phyloP scores from a whole-genome alignment of 2,888 invertebrate species.

The Vesta saturnalis region DNA sequence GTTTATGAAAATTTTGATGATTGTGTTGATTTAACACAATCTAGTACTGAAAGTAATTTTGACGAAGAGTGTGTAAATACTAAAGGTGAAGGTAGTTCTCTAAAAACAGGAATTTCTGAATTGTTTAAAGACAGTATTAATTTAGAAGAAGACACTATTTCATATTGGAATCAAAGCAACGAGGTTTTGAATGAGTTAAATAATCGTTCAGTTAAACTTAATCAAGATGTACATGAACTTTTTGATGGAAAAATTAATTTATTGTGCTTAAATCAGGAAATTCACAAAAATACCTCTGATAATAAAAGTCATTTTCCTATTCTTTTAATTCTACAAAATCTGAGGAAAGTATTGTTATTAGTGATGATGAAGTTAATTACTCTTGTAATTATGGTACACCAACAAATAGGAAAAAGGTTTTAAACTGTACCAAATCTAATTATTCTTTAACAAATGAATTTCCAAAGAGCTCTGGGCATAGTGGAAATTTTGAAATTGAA shows the following conservation, averaged over 20 bases:
- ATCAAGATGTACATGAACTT: not conserved
- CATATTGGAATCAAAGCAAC: no score
- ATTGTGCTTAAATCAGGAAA: not conserved
- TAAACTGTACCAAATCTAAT: not conserved
- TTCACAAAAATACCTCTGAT: not conserved
- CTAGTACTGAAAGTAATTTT: not conserved
- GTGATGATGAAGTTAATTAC: slow-evolving; percentile 73
- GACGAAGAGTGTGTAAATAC: not conserved
- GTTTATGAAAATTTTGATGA: slow-evolving; percentile 49
- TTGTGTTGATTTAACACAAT: not conserved
- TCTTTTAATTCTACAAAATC: slow-evolving; percentile 26
- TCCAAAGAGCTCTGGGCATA: no score
- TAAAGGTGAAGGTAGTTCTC: not conserved
- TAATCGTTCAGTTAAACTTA: no score
- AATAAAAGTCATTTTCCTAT: slow-evolving; percentile 18
- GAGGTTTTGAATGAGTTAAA: no score
- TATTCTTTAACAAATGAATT: not conserved
- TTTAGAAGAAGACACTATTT: no score
- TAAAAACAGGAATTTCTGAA: slow-evolving; percentile 9
- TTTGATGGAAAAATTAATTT: slow-evolving; percentile 2
- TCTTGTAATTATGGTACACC: slow-evolving; percentile 62
- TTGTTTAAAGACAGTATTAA: not conserved
- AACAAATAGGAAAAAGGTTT: no score
- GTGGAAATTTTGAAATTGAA: no score
- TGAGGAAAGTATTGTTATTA: slow-evolving; percentile 55